These are phyloP conservation scores for Anthophora plumipes DNA, from an alignment of 2,888 invertebrate genomes.

Conservation along the genomic window DNA sequence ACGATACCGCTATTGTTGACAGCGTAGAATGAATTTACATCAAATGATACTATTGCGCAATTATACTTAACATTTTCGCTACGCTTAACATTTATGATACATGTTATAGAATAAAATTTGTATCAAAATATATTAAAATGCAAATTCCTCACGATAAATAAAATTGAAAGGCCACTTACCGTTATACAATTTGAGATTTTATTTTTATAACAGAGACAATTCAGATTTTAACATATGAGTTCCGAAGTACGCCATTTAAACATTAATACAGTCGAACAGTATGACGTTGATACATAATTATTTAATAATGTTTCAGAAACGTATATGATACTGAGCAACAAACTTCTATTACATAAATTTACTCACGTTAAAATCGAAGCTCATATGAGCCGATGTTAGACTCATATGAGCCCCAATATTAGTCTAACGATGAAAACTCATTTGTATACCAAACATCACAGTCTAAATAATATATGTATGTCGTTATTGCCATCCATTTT, in stretches of 20 bases:
- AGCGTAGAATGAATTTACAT: slow-evolving; percentile 69
- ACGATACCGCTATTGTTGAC: slow-evolving; percentile 88
- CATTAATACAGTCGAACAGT: neutral
- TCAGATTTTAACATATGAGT: neutral
- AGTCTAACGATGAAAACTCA: no score
- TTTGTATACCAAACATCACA: no score
- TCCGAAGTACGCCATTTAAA: neutral
- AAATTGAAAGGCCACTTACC: neutral
- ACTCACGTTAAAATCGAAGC: no score
- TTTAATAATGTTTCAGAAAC: no score
- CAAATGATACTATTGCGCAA: slow-evolving; percentile 19
- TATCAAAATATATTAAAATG: slow-evolving; percentile 14
- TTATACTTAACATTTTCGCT: slow-evolving; percentile 28
- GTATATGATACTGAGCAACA: no score
- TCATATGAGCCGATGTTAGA: no score
- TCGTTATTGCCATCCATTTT: no score
- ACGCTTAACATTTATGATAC: slow-evolving; percentile 28
- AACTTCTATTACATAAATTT: no score
- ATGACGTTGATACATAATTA: neutral
- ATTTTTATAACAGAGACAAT: neutral
- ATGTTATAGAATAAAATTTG: slow-evolving; percentile 13
- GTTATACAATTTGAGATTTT: slow-evolving; percentile 1
- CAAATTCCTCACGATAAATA: slow-evolving; percentile 13
- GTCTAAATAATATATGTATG: no score
- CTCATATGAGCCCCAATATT: no score